Evolutionary conservation across 2,113 vertebrate species (phyloP), one percentile per base, ranked within the genome.

Genomic region (Corythoichthys haematopterus): DNA sequence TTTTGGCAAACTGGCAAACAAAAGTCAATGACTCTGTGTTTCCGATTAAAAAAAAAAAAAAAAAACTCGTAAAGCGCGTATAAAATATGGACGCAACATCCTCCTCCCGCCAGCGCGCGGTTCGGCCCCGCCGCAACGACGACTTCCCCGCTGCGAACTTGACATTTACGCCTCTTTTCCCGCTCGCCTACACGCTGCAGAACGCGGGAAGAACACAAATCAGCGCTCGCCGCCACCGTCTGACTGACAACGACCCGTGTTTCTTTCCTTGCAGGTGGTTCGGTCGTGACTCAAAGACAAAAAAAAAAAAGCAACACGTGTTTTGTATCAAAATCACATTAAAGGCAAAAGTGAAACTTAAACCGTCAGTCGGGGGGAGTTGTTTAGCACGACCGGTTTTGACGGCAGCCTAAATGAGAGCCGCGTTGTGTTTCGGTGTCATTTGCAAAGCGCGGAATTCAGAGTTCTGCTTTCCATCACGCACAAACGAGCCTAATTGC

Each of bases 291-390:
- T 37, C 53, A 35, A 33, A 56, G 53, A 57, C 6, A 57, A 59
- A 28, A 33, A 10, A 55, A 36, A 35, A 43, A 20, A 4, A 10
- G 3, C 43, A 11, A 73, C 86, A 89, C 84, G 76, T 82, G 88
- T 72, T 65, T 81, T 69, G 63, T 80, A 84, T 84, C 78, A 82
- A n/a, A 66, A 63, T 78, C 67, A 0, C 43, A 68, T 81, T 77
- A 69, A 80, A 77, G 16, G 56, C 66, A 55, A 66, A 71, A 84
- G 67, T 63, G 62, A 70, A 77, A 86, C 74, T 74, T 66, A 45
- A 76, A 69, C 66, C 38, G 9, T 45, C 16, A 8, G 37, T 12
- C 16, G 51, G 51, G 46, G 46, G 13, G 46, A 48, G 46, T 13
- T 2, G 46, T 55, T 55, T 28, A 6, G 12, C 13, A 28, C 10